Conservation (phyloP, 2,888 invertebrate species). For the Kryphioiulus occultus region DNA sequence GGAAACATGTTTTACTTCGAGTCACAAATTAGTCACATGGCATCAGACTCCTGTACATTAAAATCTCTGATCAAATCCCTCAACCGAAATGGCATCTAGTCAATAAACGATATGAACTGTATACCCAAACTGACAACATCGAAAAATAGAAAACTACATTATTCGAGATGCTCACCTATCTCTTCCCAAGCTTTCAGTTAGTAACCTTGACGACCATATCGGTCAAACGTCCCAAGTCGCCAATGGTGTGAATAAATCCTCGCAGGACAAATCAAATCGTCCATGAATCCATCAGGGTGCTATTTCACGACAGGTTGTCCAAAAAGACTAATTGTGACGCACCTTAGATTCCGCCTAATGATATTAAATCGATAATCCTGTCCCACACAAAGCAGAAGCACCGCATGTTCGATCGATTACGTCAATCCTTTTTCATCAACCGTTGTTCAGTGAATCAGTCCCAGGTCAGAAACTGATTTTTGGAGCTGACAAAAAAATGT, state of each 20-base stretch:
- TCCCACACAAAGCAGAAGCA: slow-evolving; percentile 8
- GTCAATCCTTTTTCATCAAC: background rate
- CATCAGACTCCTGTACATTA: too few relatives aligned
- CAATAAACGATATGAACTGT: too few relatives aligned
- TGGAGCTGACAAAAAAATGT: background rate
- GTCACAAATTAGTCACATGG: too few relatives aligned
- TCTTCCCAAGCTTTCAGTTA: background rate
- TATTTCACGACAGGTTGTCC: background rate
- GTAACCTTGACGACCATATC: background rate
- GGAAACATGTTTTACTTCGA: too few relatives aligned
- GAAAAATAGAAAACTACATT: background rate
- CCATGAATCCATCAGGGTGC: background rate
- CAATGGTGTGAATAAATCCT: background rate
- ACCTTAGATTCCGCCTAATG: background rate
- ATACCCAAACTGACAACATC: too few relatives aligned
- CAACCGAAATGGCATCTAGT: too few relatives aligned
- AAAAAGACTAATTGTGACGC: background rate
- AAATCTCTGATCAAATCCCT: too few relatives aligned
- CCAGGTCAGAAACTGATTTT: background rate
- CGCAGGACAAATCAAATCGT: background rate
- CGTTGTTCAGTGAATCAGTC: background rate
- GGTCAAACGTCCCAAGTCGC: background rate
- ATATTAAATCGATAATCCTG: background rate
- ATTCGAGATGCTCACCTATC: background rate
- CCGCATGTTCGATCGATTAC: background rate